These are phyloP conservation scores for Hirudinaria manillensis DNA, from an alignment of 2,888 invertebrate genomes.

Conservation along the genomic window DNA sequence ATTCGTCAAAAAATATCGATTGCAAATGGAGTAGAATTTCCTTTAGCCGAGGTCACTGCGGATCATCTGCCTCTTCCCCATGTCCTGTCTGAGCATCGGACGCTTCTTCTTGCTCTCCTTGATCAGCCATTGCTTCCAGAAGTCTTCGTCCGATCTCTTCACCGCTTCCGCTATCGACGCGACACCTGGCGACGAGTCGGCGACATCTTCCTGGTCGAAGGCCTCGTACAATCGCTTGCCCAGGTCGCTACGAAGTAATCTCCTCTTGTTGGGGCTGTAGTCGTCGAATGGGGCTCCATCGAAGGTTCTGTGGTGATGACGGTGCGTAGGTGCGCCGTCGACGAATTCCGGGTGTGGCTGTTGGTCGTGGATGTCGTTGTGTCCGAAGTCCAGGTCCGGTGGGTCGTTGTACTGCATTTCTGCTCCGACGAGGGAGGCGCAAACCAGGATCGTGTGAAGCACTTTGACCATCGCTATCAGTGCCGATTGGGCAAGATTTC, in stretches of 20 bases:
- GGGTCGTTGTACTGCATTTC: no score
- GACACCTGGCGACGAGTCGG: neutral
- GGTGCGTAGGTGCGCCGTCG: no score
- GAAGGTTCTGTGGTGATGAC: neutral
- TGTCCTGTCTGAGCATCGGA: conserved; percentile 10
- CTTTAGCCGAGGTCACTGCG: neutral
- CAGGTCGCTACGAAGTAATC: neutral
- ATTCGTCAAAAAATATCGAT: no score
- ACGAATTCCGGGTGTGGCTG: no score
- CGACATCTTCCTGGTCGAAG: neutral
- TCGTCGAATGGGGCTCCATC: neutral
- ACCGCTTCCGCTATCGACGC: neutral
- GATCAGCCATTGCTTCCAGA: neutral
- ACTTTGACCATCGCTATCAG: no score
- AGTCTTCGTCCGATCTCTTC: neutral
- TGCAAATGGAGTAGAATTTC: no score
- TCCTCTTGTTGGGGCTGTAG: neutral
- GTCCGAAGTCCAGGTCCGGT: no score
- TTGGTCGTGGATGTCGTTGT: no score
- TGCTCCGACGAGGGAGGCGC: no score
- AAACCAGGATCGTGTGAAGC: no score
- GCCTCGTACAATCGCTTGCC: neutral
- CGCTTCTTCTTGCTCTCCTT: neutral
- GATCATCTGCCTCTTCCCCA: conserved; percentile 16
- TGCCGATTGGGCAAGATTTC: no score